Base-by-base conservation (phyloP, 1,140 invertebrate genomes). In the Tribolium castaneum region DNA sequence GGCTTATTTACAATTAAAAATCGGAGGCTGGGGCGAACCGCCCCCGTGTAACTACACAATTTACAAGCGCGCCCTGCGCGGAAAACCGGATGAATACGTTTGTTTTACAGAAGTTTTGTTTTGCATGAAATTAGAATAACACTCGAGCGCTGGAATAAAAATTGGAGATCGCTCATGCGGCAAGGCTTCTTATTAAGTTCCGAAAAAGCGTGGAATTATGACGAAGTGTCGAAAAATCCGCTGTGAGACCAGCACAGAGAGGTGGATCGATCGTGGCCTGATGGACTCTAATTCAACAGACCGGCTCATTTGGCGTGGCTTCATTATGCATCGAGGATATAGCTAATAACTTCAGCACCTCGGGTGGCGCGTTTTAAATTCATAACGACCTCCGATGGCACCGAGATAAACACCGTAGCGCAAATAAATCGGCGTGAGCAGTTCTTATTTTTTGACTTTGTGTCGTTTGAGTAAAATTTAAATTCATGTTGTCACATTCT, bases 71-170 rank as follows among this genome's bases (percentile, higher is more conserved):
- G 25, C 59, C 59, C 59, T 66, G 6, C 34, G 59, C 59, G 59
- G 59, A 35, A 66, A 66, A 66, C 59, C 16, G 59, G 59, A 34
- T 66, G 59, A 66, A 66, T 66, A 66, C 59, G 59, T 66, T 66
- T 66, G 30, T 66, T 66, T 66, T 66, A 66, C 59, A 66, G 35
- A 66, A 66, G 59, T 66, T 66, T 66, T 66, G 59, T 39, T 66
- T 13, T 66, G 59, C 59, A 66, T 66, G 30, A 66, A 66, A 66
- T 66, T 66, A 66, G 59, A 66, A 66, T 66, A 66, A 66, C 30
- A 66, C 25, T 66, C n/a, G 59, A 66, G 39, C n/a, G 5, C n/a
- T 45, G 9, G 39, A 45, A 45, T 45, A 45, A 45, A 45, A 45
- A 45, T 45, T n/a, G 39, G 5, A 22, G 3, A 59, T 59, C 59